A percentile compares a stretch with the other conserved stretches of the same genome.
These are phyloP conservation scores for Saturnia japonica DNA, from an alignment of 2,888 invertebrate genomes.

Conservation along the genomic window DNA sequence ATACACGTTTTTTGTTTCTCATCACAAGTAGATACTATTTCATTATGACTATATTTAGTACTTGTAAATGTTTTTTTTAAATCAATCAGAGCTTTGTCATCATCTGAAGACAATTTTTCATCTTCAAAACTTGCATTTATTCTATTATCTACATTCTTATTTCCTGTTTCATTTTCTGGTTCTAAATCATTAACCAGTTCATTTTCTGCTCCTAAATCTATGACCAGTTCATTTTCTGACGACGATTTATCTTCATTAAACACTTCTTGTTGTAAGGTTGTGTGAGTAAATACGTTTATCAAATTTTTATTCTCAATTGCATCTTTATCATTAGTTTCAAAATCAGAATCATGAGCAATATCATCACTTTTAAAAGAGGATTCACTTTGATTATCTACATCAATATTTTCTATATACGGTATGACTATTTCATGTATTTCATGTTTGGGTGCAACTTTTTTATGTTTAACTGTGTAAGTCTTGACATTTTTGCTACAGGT, in stretches of 20 bases:
- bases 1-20: slow-evolving; percentile 6
- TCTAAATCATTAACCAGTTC: slow-evolving; percentile 27
- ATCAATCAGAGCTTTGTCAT: slow-evolving; percentile 27
- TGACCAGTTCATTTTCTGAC: slow-evolving; percentile 34
- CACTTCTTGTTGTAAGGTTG: slow-evolving; percentile 24
- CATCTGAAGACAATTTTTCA: slow-evolving; percentile 29
- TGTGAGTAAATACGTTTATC: slow-evolving; percentile 2
- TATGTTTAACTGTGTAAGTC: slow-evolving; percentile 39
- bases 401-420: slow-evolving; percentile 26
- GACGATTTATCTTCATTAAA: slow-evolving; percentile 23
- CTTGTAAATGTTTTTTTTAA: slow-evolving; percentile 14
- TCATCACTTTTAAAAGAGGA: slow-evolving; percentile 25
- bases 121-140: slow-evolving; percentile 16
- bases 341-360: background rate
- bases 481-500: slow-evolving; percentile 38
- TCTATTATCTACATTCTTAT: background rate
- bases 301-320: slow-evolving; percentile 21
- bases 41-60: slow-evolving; percentile 12
- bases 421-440: slow-evolving; percentile 23
- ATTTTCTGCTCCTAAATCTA: slow-evolving; percentile 28
- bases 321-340: slow-evolving; percentile 22
- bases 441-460: slow-evolving; percentile 25
- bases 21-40: background rate
- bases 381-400: slow-evolving; percentile 28
- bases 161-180: background rate